Base-by-base conservation (phyloP, 2,888 invertebrate species). In the Ophonus ardosiacus region DNA sequence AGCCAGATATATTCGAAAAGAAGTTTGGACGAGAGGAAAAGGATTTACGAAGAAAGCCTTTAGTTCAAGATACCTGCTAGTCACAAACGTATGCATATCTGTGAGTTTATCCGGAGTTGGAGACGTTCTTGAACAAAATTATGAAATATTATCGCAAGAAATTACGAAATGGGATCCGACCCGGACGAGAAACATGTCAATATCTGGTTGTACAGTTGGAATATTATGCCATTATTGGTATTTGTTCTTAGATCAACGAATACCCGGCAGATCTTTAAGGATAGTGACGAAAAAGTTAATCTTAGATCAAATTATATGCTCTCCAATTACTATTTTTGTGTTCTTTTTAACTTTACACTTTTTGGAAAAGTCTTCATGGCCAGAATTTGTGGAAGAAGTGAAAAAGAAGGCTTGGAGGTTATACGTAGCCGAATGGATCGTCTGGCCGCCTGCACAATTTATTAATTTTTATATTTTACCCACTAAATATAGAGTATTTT, bases 401-500 rank as follows among this genome's bases (percentile, higher is more conserved):
- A 93, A 92, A 87, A 91, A 93, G 38, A 98, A 98, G 90, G 96
- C 96, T 18, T 94, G 94, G 92, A 94, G 92, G 87, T 91, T 98
- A 10, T 98, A 97, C 89, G 92, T 94, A 76, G 97, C 97, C 0
- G 98, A 98, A 90, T 98, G 97, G 96, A 90, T 96, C 6, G 94
- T 98, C 31, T 98, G 98, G 98, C 98, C 98, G 0, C 96, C 97
- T 6, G 98, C 97, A 0, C 98, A 98, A 90, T 92, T 97, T 61
- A 92, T 98, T n/a, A 98, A 98, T 91, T 98, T 98, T 91, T 97
- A 96, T 90, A 94, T 96, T 89, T 90, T 98, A 87, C 97, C 98
- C 8, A 94, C 95, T 7, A 94, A 93, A 88, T 98, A 94, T 90
- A 93, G 98, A 89, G 96, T 98, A 40, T 92, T 97, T 8, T 98